Conservation (phyloP, 2,888 invertebrate species). For the Drosophila prostipennis region DNA sequence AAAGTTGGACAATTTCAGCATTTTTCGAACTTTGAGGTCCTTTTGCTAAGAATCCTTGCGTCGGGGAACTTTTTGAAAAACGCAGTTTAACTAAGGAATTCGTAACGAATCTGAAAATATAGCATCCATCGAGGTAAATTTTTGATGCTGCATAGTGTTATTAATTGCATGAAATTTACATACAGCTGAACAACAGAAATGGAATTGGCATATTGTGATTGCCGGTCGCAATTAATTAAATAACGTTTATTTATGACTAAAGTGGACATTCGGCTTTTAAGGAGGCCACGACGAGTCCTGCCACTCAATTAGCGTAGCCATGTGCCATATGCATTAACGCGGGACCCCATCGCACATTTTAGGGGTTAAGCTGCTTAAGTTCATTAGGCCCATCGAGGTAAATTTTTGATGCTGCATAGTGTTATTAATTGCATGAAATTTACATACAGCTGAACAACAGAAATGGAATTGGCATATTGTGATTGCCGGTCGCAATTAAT, state of each 20-base stretch:
- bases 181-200: conserved; percentile 4
- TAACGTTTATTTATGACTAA: conserved; percentile 24
- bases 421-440: conserved; percentile 5
- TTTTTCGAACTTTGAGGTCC: no score
- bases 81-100: no score
- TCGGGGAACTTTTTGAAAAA: no score
- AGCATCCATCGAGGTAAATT: no score
- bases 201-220: conserved; percentile 14
- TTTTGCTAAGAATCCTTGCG: no score
- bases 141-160: no score
- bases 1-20: no score
- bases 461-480: conserved; percentile 12
- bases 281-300: background rate
- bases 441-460: background rate
- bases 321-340: conserved; percentile 25
- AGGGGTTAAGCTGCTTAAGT: conserved; percentile 41
- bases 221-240: conserved; percentile 31
- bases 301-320: conserved; percentile 39
- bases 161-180: conserved; percentile 1
- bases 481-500: conserved; percentile 25
- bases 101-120: no score
- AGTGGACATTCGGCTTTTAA: conserved; percentile 2
- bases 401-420: no score
- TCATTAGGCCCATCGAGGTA: conserved; percentile 57
- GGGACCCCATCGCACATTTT: background rate